Evolutionary conservation across 1,140 invertebrate species (phyloP), one percentile per base, ranked within the genome.

Genomic region (Steinernema khuongi): DNA sequence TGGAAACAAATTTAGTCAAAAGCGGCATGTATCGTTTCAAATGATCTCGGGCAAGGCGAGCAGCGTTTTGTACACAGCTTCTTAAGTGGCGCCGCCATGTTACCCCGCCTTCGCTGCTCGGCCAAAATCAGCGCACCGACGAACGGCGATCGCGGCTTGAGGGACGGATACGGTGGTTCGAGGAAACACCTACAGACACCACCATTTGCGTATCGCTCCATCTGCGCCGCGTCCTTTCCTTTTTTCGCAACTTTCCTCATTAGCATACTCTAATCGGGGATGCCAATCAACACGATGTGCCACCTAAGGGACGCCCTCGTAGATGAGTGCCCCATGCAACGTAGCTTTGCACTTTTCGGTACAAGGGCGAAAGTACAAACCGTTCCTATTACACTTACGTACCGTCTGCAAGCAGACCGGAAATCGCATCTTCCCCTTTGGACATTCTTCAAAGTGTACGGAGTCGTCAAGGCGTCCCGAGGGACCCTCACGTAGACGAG

Each of bases 31-130:
- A n/a, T 60, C 50, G 50, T 17, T 60, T 60, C 11, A 60, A 11
- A 60, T 60, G 50, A 60, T 60, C 50, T 60, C 26, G 50, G 26
- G 22, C 50, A 60, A 26, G 19, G 26, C 50, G 50, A 4, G 2
- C 11, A 60, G 50, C 50, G 22, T 60, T 60, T 11, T 60, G 50
- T 17, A 60, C 22, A 60, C 50, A 60, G 50, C 50, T 17, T 60
- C 50, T 60, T 60, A 60, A 60, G 50, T 60, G 50, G 50, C 50
- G 50, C 50, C 50, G 50, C 22, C 19, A 22, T 60, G 50, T 60
- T 60, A n/a, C 50, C 26, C 50, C 50, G 50, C 50, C 50, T 60
- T 60, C 50, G 4, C 4, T 14, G 11, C 22, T 60, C 50, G 50
- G 50, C 19, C 50, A 60, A 22, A 60, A 60, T 11, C 11, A 60